Conservation (phyloP, 2,113 vertebrate species). For the Chlorodrepanis virens region DNA sequence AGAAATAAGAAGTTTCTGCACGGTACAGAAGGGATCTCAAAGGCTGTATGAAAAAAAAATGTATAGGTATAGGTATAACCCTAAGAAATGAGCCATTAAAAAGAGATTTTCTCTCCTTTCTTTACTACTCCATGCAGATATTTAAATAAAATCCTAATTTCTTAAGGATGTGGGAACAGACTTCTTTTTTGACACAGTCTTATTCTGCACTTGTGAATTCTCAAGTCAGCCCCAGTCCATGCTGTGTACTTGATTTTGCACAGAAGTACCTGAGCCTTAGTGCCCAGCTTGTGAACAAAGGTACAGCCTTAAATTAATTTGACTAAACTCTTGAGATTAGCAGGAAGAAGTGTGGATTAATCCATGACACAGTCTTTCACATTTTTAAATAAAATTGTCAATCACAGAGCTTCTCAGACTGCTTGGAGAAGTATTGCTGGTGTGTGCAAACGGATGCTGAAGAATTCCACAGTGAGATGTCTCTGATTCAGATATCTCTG, state of each 20-base stretch:
- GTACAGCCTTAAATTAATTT: background rate
- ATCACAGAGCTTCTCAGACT: background rate
- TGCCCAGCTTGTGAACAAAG: background rate
- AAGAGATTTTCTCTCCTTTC: background rate
- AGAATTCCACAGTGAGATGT: background rate
- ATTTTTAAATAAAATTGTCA: background rate
- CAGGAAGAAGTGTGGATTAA: background rate
- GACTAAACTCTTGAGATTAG: background rate
- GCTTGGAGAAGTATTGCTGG: background rate
- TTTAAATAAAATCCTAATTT: background rate
- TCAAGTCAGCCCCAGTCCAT: background rate
- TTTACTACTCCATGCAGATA: background rate
- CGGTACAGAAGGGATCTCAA: background rate
- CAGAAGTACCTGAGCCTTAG: background rate
- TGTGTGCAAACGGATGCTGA: background rate
- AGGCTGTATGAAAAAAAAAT: background rate
- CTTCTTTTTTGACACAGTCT: background rate
- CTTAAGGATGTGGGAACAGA: background rate
- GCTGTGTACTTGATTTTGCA: background rate
- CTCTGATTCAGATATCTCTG: background rate
- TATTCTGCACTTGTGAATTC: background rate
- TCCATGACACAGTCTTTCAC: background rate
- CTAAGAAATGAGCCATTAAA: background rate
- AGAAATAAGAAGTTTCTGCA: background rate
- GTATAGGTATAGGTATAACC: background rate